Conservation (phyloP, 2,113 vertebrate genomes). For the Heterotis niloticus region DNA sequence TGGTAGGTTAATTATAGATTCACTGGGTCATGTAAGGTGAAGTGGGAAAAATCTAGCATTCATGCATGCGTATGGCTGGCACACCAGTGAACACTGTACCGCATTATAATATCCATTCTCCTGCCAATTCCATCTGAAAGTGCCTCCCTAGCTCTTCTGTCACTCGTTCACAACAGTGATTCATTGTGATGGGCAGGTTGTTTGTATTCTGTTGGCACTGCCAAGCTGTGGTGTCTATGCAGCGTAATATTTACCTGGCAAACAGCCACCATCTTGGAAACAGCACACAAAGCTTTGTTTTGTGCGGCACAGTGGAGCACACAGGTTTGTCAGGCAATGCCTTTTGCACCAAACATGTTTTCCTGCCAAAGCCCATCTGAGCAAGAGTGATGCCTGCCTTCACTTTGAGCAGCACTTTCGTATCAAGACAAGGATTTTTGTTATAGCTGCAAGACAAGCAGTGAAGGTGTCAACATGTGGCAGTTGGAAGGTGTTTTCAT, state of each 20-base stretch:
- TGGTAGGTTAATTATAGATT: no score
- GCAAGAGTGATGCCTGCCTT: no score
- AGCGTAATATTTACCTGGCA: slow-evolving; percentile 33
- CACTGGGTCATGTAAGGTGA: no score
- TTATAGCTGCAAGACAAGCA: no score
- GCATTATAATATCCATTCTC: neutral
- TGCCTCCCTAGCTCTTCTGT: neutral
- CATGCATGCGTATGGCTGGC: no score
- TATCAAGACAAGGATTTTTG: no score
- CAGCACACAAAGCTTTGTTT: slow-evolving; percentile 26
- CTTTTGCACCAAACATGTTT: neutral
- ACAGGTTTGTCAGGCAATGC: slow-evolving; percentile 24
- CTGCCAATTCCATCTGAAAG: neutral
- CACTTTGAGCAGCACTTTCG: no score
- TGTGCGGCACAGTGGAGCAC: neutral
- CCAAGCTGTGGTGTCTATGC: slow-evolving; percentile 21
- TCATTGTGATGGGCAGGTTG: slow-evolving; percentile 8
- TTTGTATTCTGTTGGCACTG: slow-evolving; percentile 11
- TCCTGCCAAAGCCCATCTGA: neutral
- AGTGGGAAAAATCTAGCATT: no score
- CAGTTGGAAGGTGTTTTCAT: no score
- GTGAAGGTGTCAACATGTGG: no score
- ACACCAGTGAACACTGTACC: neutral
- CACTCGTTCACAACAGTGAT: slow-evolving; percentile 12
- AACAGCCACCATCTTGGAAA: slow-evolving; percentile 25